phyloP scores from a whole-genome alignment of 2,113 vertebrate species.

The Myotis yumanensis region DNA sequence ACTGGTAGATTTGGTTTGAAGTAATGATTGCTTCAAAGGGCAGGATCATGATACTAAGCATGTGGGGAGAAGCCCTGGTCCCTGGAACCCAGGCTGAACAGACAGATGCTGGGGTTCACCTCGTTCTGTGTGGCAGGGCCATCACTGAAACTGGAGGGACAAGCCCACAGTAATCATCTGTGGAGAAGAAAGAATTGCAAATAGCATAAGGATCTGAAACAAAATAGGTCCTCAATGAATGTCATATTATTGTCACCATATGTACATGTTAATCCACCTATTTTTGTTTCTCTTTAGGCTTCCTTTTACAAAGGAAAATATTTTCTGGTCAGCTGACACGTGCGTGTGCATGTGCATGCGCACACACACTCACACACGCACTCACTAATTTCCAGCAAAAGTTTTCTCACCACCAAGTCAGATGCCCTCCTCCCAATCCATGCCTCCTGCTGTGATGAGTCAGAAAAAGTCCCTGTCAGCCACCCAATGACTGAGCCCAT shows the following conservation, averaged over 20 bases:
- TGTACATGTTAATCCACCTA: neutral
- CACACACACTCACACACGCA: too few relatives aligned
- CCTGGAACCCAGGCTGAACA: neutral
- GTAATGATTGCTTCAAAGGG: constrained; percentile 2
- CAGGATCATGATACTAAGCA: neutral
- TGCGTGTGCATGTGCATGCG: too few relatives aligned
- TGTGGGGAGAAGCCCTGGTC: neutral
- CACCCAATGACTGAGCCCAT: neutral
- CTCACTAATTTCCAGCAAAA: neutral
- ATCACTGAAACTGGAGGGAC: neutral
- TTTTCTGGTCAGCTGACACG: neutral
- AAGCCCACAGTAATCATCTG: neutral
- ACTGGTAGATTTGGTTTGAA: constrained; percentile 7
- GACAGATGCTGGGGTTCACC: neutral
- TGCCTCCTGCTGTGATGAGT: neutral
- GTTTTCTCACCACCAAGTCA: constrained; percentile 30
- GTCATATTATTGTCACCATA: neutral
- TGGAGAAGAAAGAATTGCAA: neutral
- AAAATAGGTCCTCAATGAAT: neutral
- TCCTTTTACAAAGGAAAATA: constrained; percentile 43
- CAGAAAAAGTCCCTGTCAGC: neutral
- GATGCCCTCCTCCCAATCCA: neutral
- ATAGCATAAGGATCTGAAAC: neutral
- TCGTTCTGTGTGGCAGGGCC: neutral
- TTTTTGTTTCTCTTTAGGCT: neutral